These are phyloP conservation scores for Fundulus diaphanus DNA, from an alignment of 2,797 vertebrate genomes.

Conservation along the genomic window DNA sequence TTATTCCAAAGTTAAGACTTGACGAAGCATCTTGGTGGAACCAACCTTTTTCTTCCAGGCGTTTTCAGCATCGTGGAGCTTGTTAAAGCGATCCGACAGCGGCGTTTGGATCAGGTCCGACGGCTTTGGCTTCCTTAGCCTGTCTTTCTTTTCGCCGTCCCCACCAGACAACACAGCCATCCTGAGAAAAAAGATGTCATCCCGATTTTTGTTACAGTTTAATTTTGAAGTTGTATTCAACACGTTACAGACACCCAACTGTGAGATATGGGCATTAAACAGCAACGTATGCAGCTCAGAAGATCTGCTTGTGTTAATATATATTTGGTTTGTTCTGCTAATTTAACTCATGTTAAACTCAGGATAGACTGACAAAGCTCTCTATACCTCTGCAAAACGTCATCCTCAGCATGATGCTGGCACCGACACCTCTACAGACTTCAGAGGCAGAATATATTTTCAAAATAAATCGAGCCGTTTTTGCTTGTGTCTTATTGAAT, in stretches of 20 bases:
- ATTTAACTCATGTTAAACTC: too few relatives aligned
- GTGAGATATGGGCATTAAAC: too few relatives aligned
- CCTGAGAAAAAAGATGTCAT: slow-evolving; percentile 49
- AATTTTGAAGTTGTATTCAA: background rate
- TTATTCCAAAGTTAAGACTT: background rate
- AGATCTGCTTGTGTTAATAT: too few relatives aligned
- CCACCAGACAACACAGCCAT: slow-evolving; percentile 60
- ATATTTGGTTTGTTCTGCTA: too few relatives aligned
- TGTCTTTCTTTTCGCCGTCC: slow-evolving; percentile 61
- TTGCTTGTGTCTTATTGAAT: background rate
- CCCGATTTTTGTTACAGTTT: background rate
- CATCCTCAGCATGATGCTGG: too few relatives aligned
- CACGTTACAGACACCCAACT: too few relatives aligned
- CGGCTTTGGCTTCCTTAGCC: slow-evolving; percentile 60
- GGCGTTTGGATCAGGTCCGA: slow-evolving; percentile 59
- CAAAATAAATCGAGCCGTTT: background rate
- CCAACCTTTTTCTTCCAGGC: slow-evolving; percentile 84
- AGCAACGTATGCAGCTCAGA: too few relatives aligned
- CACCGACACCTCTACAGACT: too few relatives aligned
- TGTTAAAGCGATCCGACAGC: slow-evolving; percentile 78
- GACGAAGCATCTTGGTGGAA: background rate
- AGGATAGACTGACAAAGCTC: too few relatives aligned
- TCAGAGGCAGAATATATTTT: background rate
- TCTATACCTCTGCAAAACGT: too few relatives aligned
- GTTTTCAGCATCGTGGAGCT: slow-evolving; percentile 80